phyloP scores from a whole-genome alignment of 2,888 invertebrate genomes.

The Dolichomitus sp. region DNA sequence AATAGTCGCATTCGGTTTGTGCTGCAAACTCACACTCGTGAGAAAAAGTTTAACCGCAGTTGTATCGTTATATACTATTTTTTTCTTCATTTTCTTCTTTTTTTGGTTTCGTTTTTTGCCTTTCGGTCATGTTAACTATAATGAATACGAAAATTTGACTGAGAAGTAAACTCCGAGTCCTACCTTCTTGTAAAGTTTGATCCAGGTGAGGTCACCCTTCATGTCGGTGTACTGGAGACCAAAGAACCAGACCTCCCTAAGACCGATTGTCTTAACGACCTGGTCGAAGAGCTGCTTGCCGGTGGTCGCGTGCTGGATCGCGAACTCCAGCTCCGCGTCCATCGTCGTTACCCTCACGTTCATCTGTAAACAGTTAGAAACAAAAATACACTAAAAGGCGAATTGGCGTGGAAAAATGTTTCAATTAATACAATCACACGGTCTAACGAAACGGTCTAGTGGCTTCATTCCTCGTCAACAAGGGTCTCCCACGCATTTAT shows the following conservation, averaged over 20 bases:
- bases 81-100: background rate
- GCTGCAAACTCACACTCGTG: too few species aligned
- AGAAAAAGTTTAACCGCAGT: too few species aligned
- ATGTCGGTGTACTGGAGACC: slow-evolving; percentile 99
- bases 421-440: background rate
- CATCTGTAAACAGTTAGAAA: slow-evolving; percentile 88
- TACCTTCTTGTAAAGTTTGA: slow-evolving; percentile 99
- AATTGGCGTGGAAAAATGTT: slow-evolving; percentile 18
- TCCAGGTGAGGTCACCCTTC: slow-evolving; percentile 99
- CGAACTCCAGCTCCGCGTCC: slow-evolving; percentile 99
- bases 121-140: background rate
- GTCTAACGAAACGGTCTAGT: background rate
- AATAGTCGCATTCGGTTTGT: too few species aligned
- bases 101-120: background rate
- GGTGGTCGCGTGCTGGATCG: slow-evolving; percentile 99
- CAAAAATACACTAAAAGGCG: background rate
- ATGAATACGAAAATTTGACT: background rate
- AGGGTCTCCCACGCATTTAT: slow-evolving; percentile 3
- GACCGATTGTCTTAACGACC: slow-evolving; percentile 99
- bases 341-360: slow-evolving; percentile 99
- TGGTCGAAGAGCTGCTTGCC: slow-evolving; percentile 99
- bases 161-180: slow-evolving; percentile 32
- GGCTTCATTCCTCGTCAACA: background rate
- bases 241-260: slow-evolving; percentile 99
- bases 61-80: background rate